These are phyloP conservation scores for Engystomops pustulosus DNA, from an alignment of 2,113 vertebrate genomes.

Conservation along the genomic window DNA sequence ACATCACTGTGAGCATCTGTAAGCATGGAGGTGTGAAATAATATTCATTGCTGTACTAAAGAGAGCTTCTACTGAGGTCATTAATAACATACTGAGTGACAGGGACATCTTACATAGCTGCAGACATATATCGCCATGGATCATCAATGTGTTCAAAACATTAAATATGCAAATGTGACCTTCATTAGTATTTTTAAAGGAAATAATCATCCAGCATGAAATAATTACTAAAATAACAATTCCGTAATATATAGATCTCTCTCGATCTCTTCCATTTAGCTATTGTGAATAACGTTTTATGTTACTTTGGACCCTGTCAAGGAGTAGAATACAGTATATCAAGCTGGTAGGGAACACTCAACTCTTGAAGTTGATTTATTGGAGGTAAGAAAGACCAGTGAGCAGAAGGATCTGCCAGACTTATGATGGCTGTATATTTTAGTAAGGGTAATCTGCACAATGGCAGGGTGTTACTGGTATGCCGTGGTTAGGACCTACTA, in stretches of 20 bases:
- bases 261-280: too few relatives aligned
- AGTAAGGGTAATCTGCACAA: too few relatives aligned
- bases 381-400: too few relatives aligned
- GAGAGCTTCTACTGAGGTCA: slow-evolving; percentile 28
- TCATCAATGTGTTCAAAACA: not conserved
- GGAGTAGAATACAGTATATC: too few relatives aligned
- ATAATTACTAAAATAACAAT: not conserved
- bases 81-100: slow-evolving; percentile 41
- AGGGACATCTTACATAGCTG: not conserved
- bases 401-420: too few relatives aligned
- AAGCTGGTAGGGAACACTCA: too few relatives aligned
- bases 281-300: too few relatives aligned
- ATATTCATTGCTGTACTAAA: slow-evolving; percentile 35
- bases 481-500: too few relatives aligned
- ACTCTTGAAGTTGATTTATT: too few relatives aligned
- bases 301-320: too few relatives aligned
- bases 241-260: not conserved
- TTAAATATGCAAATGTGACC: not conserved
- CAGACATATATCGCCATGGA: not conserved
- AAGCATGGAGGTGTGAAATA: slow-evolving; percentile 42
- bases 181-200: not conserved
- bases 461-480: too few relatives aligned
- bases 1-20: slow-evolving; percentile 46
- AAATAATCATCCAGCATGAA: not conserved
- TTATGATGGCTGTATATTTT: too few relatives aligned